Percentiles rank a stretch among this genome's conserved stretches.
phyloP scores from a whole-genome alignment of 2,113 vertebrate species.

The Orientallactaga bullata region DNA sequence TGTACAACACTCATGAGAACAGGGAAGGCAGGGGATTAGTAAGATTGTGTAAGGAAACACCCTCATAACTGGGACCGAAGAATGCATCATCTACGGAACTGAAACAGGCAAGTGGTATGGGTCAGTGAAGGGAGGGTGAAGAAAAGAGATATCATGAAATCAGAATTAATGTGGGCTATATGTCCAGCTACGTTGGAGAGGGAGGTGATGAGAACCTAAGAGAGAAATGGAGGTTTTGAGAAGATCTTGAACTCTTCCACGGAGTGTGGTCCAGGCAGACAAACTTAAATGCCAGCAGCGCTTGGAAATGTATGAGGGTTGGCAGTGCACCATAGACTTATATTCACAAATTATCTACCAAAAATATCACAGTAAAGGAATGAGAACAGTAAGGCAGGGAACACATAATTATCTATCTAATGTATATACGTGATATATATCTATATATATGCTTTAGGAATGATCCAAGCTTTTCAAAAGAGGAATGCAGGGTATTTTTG shows the following conservation, averaged over 20 bases:
- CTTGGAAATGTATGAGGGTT: not conserved
- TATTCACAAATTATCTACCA: not conserved
- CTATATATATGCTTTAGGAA: not conserved
- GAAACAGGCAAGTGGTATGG: too few species aligned
- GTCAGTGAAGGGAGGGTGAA: not conserved
- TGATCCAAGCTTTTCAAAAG: slow-evolving; percentile 56
- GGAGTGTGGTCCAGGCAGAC: accelerated
- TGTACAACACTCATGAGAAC: not conserved
- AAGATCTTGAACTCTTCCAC: not conserved
- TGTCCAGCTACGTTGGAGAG: not conserved
- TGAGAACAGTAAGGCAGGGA: not conserved
- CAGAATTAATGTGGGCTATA: not conserved
- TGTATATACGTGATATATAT: too few species aligned
- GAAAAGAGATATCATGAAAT: accelerated
- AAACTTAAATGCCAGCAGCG: too few species aligned
- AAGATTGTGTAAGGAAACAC: not conserved
- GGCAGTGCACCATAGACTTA: not conserved
- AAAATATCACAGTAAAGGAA: not conserved
- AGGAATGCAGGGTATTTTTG: slow-evolving; percentile 29
- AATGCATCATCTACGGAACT: too few species aligned
- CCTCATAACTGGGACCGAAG: not conserved
- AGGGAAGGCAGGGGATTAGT: too few species aligned
- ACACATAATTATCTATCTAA: too few species aligned
- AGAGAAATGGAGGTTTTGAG: not conserved
- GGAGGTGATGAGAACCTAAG: not conserved